Evolutionary conservation across 2,888 invertebrate genomes (phyloP), one percentile per base, ranked within the genome.

Genomic region (Eupithecia pulchellata): DNA sequence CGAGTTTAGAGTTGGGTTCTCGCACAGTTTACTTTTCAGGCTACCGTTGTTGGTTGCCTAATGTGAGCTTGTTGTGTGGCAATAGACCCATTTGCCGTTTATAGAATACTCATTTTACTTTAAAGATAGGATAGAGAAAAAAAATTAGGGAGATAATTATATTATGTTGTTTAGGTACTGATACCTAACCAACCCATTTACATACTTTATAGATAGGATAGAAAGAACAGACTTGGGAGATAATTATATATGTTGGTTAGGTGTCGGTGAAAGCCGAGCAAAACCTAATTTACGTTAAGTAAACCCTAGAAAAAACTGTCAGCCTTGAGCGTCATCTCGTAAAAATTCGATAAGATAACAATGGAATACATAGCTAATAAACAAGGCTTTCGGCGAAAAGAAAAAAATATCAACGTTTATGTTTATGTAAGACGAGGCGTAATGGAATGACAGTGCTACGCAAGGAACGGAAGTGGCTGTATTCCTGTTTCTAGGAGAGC

Each of bases 381-480:
- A 75, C 72, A 69, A 69, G 72, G 77, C 77, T 80, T 80, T 79
- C 76, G 76, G 69, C 39, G 72, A 73, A 75, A 65, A 76, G 74
- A 71, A 78, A 79, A 78, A 81, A 82, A 81, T 74, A 82, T 78
- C 77, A 78, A 78, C 78, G 78, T 82, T 80, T 79, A 78, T 79
- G 80, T 82, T 80, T 81, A 81, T 82, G 78, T 81, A 82, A 82
- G 79, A 79, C 72, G 77, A 80, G 78, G 79, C 82, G 79, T 82
- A 85, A 85, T 84, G 85, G 79, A 82, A 86, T 85, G 84, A 85
- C 83, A 83, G 81, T 79, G 82, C 85, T 86, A 82, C 85, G 83
- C 83, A 86, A 88, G 85, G 81, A 86, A 81, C 84, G 88, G 88
- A 90, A 90, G 89, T 88, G 86, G 88, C 85, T 83, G 81, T 86